These are phyloP conservation scores for Oasisia sp. DNA, from an alignment of 2,888 invertebrate species.

Conservation along the genomic window DNA sequence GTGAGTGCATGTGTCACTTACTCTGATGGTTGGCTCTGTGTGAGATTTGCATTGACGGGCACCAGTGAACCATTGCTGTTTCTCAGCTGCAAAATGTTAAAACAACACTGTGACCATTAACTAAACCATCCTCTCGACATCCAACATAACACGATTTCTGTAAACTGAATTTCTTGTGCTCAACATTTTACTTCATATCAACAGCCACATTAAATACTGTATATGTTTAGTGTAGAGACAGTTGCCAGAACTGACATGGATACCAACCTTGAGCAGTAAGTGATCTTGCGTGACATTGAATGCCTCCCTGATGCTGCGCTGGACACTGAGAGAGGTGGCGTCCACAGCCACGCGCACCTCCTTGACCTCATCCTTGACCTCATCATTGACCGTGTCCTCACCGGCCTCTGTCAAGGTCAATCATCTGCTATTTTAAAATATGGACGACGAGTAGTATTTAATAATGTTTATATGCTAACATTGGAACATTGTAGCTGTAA, in stretches of 20 bases:
- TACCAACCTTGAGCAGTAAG: constrained; percentile 14
- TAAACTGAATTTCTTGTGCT: not conserved
- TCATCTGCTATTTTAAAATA: not conserved
- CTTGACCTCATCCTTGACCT: constrained; percentile 22
- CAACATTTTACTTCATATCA: too few relatives aligned
- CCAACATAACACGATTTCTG: not conserved
- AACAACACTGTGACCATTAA: not conserved
- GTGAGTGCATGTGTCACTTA: not conserved
- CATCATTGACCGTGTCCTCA: not conserved
- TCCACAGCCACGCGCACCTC: not conserved
- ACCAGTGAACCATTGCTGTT: constrained; percentile 38
- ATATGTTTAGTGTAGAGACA: not conserved
- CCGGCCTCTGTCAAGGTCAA: not conserved
- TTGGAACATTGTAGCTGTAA: too few relatives aligned
- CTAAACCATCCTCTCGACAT: not conserved
- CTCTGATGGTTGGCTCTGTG: constrained; percentile 27
- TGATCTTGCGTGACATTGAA: constrained; percentile 19
- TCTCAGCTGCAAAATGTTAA: constrained; percentile 35
- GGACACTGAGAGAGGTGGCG: constrained; percentile 21
- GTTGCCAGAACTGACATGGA: not conserved
- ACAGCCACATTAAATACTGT: too few relatives aligned
- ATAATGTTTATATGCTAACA: too few relatives aligned
- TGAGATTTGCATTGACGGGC: constrained; percentile 42
- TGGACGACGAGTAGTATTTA: not conserved
- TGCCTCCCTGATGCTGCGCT: constrained; percentile 19